These are phyloP conservation scores for Syrmaticus mikado DNA, from an alignment of 2,113 vertebrate genomes.

Conservation along the genomic window DNA sequence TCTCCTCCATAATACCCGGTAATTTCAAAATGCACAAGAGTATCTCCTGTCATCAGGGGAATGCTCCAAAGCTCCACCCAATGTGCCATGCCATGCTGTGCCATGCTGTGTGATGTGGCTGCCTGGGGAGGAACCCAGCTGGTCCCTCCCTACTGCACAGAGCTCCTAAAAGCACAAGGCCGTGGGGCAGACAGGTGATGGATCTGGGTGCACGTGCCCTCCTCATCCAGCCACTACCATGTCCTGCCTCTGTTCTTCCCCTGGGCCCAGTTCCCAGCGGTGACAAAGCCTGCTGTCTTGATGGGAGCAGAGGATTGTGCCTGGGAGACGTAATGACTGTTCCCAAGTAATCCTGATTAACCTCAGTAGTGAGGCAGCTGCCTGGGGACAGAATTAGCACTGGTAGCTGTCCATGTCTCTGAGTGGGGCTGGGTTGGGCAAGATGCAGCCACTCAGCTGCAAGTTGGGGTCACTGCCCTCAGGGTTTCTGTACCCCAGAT, in stretches of 20 bases:
- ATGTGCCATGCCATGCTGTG: neutral
- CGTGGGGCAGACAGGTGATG: neutral
- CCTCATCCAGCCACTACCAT: neutral
- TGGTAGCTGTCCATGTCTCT: neutral
- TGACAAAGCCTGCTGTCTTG: neutral
- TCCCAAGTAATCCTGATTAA: constrained; percentile 58
- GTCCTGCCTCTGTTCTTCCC: neutral
- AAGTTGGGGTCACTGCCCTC: fast-evolving
- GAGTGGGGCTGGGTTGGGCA: fast-evolving
- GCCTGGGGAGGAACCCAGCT: neutral
- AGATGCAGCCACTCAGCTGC: neutral
- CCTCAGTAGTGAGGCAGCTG: constrained; percentile 25
- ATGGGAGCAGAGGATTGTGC: neutral
- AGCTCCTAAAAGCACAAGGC: fast-evolving
- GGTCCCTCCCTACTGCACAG: neutral
- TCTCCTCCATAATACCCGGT: constrained; percentile 76
- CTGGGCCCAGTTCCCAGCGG: neutral
- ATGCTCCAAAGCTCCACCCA: neutral
- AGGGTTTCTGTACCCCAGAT: fast-evolving
- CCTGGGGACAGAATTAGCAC: constrained; percentile 18
- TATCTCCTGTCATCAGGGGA: neutral
- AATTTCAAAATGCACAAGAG: neutral
- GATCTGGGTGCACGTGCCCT: neutral
- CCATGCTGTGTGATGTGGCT: neutral
- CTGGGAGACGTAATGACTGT: constrained; percentile 6